Base-by-base conservation (phyloP, 2,888 invertebrate genomes). In the Dasysyrphus albostriatus region DNA sequence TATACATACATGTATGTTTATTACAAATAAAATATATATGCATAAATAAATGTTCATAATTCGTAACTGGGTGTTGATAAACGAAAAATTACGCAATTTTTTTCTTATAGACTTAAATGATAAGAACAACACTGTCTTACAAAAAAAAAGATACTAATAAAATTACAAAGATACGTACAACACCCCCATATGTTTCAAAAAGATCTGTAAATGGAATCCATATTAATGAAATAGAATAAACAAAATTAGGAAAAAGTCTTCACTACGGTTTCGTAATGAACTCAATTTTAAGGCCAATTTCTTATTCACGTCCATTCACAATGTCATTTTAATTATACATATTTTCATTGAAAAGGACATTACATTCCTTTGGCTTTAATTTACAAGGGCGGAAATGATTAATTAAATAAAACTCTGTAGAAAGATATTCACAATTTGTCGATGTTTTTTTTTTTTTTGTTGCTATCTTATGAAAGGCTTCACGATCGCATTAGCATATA, bases 401-500 rank as follows among this genome's bases (percentile, higher is more conserved):
- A 65, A 49, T 34, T 32, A 47, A 47, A 65, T 44, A 49, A 19
- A 44, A 47, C 12, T 47, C 32, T 29, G 12, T 47, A n/a, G 32
- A 32, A 29, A 47, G 10, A 19, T 65, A 32, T 67, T 49, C 49
- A 49, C 67, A 67, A 67, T 67, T 67, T 69, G 51, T 58, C 54
- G 10, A 39, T 44, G 19, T 16, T 16, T 74, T 72, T 37, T 24
- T 61, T 69, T 63, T 58, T 56, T 7, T 4, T 14, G n/a, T 49
- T 44, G 29, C 32, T 51, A 24, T 49, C 76, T 65, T 73, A 34
- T 74, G 24, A 80, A 85, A 85, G 85, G 85, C 61, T 85, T 81
- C 69, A 58, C 37, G 47, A 49, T 58, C 69, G 29, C 77, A 87
- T 87, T 87, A 83, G 65, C 87, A 87, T 83, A 87, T 87, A 83